These are phyloP conservation scores for Oreochromis spilurus DNA, from an alignment of 2,113 vertebrate species.

Conservation along the genomic window DNA sequence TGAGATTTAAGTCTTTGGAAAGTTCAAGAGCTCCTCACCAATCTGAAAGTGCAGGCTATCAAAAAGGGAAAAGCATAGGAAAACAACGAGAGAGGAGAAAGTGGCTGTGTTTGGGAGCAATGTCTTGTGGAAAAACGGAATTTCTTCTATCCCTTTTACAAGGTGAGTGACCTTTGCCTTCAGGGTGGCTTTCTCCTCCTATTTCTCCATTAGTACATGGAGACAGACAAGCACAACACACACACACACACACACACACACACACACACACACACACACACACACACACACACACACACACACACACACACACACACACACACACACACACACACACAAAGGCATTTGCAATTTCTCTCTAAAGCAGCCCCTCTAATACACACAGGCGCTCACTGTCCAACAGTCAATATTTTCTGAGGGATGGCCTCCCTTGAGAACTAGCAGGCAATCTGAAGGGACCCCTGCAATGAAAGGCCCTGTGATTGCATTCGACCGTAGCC, in stretches of 20 bases:
- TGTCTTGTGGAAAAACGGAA: constrained; percentile 32
- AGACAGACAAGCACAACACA: constrained; percentile 26
- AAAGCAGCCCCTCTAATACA: constrained; percentile 32
- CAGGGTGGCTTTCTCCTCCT: constrained; percentile 29
- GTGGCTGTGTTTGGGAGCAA: background rate
- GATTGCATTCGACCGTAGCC: constrained; percentile 75
- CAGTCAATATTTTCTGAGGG: constrained; percentile 77
- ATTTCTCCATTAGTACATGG: constrained; percentile 49
- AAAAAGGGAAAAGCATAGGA: background rate
- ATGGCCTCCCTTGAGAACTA: constrained; percentile 64
- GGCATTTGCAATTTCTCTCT: constrained; percentile 26
- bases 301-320: constrained; percentile 10
- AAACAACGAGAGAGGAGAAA: constrained; percentile 5
- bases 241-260: constrained; percentile 4
- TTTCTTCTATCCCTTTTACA: constrained; percentile 49
- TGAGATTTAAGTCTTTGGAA: background rate
- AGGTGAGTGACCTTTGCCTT: constrained; percentile 56
- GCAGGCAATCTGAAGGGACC: constrained; percentile 67
- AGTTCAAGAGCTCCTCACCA: background rate
- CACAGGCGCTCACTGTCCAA: constrained; percentile 57
- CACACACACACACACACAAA: background rate
- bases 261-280: background rate
- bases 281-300: constrained; percentile 4
- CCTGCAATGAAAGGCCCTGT: constrained; percentile 70
- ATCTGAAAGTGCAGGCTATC: background rate